These are phyloP conservation scores for Spheniscus humboldti DNA, from an alignment of 2,797 vertebrate species.

Conservation along the genomic window DNA sequence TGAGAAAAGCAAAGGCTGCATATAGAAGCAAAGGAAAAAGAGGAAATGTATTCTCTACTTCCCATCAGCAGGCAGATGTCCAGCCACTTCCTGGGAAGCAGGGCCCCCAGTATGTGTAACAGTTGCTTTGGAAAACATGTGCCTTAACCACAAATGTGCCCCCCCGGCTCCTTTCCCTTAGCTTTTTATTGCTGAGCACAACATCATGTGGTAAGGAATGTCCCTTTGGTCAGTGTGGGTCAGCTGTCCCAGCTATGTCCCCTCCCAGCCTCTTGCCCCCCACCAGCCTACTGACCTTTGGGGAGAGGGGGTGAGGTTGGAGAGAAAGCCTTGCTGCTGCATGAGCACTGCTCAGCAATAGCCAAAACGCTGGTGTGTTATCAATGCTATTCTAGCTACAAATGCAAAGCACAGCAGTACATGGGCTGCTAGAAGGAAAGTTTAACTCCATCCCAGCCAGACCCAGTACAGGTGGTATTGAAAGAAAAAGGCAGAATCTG, in stretches of 20 bases:
- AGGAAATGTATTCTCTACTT: background rate
- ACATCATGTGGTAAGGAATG: rapidly evolving
- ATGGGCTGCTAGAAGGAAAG: background rate
- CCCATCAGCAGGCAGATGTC: background rate
- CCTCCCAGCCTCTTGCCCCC: background rate
- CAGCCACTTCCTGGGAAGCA: background rate
- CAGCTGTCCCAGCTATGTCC: background rate
- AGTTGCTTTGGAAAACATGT: background rate
- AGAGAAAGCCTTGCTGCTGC: background rate
- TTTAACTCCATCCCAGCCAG: background rate
- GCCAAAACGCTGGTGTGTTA: rapidly evolving
- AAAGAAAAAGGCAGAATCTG: background rate
- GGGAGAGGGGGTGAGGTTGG: background rate
- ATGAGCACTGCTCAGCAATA: background rate
- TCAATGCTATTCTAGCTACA: background rate
- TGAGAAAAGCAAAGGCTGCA: background rate
- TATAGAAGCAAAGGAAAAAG: background rate
- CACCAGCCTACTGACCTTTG: background rate
- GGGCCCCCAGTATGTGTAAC: no score
- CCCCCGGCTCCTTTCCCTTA: rapidly evolving
- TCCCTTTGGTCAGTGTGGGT: background rate
- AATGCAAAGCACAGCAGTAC: background rate
- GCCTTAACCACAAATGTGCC: no score
- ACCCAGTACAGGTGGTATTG: rapidly evolving
- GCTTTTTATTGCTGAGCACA: background rate